Percentiles rank a stretch among this genome's conserved stretches.
These are phyloP conservation scores for Heliconius aoede DNA, from an alignment of 2,888 invertebrate species.

Conservation along the genomic window DNA sequence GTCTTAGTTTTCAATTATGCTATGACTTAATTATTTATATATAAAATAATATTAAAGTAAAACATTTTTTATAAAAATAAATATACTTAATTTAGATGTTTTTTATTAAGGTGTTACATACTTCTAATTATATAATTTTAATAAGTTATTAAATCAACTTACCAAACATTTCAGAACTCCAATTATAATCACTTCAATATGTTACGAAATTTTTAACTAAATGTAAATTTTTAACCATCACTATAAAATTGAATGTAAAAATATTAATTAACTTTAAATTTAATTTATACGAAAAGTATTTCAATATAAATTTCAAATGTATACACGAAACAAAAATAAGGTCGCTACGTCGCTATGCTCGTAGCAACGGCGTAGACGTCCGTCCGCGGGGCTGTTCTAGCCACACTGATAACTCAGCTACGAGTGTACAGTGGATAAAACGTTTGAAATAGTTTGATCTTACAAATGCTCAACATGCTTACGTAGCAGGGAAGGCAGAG, in stretches of 20 bases:
- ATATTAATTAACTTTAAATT: background rate
- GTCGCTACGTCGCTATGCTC: constrained; percentile 24
- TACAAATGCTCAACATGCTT: background rate
- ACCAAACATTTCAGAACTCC: constrained; percentile 13
- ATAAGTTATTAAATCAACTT: background rate
- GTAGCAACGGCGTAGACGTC: constrained; percentile 68
- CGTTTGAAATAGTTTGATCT: background rate
- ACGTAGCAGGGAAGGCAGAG: background rate
- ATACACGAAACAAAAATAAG: background rate
- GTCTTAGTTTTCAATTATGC: too few species aligned
- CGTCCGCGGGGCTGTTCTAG: constrained; percentile 57
- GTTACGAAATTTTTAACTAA: background rate
- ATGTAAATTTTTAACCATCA: background rate
- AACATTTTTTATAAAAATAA: too few species aligned
- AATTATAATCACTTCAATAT: background rate
- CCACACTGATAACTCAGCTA: constrained; percentile 59
- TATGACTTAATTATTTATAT: too few species aligned
- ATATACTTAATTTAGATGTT: too few species aligned
- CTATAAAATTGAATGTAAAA: background rate
- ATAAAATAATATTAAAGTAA: too few species aligned
- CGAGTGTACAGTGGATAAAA: constrained; percentile 25
- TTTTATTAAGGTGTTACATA: background rate
- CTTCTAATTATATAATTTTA: background rate
- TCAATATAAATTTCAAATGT: constrained; percentile 11
- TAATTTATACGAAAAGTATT: background rate